Conservation (phyloP, 2,113 vertebrate species). For the Otocyon megalotis region DNA sequence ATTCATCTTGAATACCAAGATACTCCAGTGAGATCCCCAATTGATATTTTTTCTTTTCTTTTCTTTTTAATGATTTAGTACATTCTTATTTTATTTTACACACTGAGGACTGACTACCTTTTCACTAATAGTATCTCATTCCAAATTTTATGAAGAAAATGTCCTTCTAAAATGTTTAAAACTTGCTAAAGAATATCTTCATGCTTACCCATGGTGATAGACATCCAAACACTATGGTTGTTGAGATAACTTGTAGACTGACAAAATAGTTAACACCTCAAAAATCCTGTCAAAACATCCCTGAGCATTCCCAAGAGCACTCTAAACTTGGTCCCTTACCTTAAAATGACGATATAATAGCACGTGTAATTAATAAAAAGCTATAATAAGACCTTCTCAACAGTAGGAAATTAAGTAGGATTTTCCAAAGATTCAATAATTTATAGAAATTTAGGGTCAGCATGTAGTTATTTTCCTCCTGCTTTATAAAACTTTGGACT, state of each 20-base stretch:
- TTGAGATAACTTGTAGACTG: not conserved
- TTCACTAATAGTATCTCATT: not conserved
- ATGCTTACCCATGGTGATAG: not conserved
- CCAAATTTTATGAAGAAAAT: conserved; percentile 27
- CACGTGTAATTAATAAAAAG: conserved; percentile 42
- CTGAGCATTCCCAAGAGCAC: not conserved
- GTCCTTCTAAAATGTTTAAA: conserved; percentile 22
- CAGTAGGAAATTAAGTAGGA: conserved; percentile 12
- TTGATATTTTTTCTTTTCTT: not conserved
- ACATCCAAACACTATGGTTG: not conserved
- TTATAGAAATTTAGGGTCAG: conserved; percentile 28
- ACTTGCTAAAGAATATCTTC: not conserved
- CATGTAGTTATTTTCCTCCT: conserved; percentile 8
- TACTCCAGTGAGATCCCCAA: not conserved
- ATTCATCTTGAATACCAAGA: not conserved
- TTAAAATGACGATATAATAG: conserved; percentile 1
- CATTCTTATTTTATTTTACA: not conserved
- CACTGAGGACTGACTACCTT: not conserved
- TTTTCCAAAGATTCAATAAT: conserved; percentile 24
- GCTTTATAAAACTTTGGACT: not conserved
- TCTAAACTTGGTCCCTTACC: conserved; percentile 42
- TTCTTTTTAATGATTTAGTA: not conserved
- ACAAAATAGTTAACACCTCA: conserved; percentile 4
- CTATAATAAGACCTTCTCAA: conserved; percentile 36
- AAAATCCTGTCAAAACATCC: not conserved